phyloP scores from a whole-genome alignment of 2,797 vertebrate genomes.

The Pangasius mekongensis region DNA sequence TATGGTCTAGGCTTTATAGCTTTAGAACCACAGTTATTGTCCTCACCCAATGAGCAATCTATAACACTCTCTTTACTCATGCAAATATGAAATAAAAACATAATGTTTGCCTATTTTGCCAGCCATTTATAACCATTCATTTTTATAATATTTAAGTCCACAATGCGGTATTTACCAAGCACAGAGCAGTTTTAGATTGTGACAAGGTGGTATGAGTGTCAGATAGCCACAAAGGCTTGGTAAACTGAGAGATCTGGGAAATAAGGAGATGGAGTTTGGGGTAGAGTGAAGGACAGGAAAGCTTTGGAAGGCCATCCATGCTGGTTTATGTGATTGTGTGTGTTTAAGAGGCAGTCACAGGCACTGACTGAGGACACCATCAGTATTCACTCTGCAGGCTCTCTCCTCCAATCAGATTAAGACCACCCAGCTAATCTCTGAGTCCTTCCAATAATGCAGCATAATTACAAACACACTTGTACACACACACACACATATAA shows the following conservation, averaged over 20 bases:
- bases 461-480: constrained; percentile 8
- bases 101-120: not conserved
- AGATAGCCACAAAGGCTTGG: not conserved
- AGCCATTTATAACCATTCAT: no score
- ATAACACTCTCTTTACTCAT: not conserved
- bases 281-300: constrained; percentile 4
- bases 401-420: constrained; percentile 19
- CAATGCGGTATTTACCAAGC: not conserved
- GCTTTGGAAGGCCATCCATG: not conserved
- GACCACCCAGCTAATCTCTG: constrained; percentile 20
- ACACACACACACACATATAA: not conserved
- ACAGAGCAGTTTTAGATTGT: not conserved
- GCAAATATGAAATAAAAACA: not conserved
- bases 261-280: not conserved
- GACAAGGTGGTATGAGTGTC: not conserved
- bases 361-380: constrained; percentile 8
- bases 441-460: constrained; percentile 25
- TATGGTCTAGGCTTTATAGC: not conserved
- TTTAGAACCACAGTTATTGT: not conserved
- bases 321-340: constrained; percentile 14
- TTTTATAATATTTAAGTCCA: not conserved
- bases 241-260: not conserved
- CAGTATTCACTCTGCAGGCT: constrained; percentile 16
- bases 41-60: not conserved
- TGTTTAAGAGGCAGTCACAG: not conserved